phyloP scores from a whole-genome alignment of 2,888 invertebrate species.

The Caenorhabditis sp. region DNA sequence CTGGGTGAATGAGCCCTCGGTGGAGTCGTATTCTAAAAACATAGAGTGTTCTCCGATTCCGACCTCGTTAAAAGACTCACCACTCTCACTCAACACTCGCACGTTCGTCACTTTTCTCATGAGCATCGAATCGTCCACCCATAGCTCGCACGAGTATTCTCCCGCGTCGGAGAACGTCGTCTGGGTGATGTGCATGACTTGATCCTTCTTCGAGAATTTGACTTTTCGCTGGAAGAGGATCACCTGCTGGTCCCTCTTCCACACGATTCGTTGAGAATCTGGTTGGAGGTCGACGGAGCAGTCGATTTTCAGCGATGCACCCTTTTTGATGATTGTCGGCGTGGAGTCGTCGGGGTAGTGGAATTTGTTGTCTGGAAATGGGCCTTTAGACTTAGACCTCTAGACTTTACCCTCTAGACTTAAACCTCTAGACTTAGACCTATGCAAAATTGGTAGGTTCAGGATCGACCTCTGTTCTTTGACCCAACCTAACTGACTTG shows the following conservation, averaged over 20 bases:
- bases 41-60: too few relatives aligned
- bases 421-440: too few relatives aligned
- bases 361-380: constrained; percentile 55
- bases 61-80: background rate
- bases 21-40: constrained; percentile 37
- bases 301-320: constrained; percentile 60
- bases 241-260: constrained; percentile 43
- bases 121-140: constrained; percentile 69
- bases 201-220: constrained; percentile 27
- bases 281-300: constrained; percentile 63
- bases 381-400: too few relatives aligned
- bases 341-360: constrained; percentile 27
- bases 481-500: too few relatives aligned
- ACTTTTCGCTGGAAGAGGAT: constrained; percentile 39
- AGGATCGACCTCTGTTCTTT: too few relatives aligned
- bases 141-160: constrained; percentile 72
- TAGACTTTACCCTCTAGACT: too few relatives aligned
- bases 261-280: constrained; percentile 59
- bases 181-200: constrained; percentile 45
- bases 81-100: constrained; percentile 43
- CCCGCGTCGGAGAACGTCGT: constrained; percentile 67
- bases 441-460: too few relatives aligned
- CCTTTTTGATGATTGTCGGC: constrained; percentile 35
- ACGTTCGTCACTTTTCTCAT: constrained; percentile 54
- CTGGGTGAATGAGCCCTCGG: constrained; percentile 17